Conservation (phyloP, 2,797 vertebrate genomes). For the Silurus lanzhouensis region DNA sequence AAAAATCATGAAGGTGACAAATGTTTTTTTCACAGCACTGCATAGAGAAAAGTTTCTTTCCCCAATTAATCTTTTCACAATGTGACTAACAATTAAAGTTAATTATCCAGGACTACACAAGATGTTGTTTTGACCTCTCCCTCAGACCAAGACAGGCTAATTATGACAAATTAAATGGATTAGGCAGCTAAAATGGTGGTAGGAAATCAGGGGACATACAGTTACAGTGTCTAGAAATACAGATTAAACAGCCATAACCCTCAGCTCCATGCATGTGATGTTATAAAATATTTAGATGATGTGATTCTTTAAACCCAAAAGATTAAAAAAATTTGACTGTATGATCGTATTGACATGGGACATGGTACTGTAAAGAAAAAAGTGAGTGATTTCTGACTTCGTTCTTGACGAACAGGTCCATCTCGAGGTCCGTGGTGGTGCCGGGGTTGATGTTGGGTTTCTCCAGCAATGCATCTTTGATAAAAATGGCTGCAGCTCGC, state of each 20-base stretch:
- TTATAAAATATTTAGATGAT: neutral
- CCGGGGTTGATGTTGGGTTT: slow-evolving; percentile 61
- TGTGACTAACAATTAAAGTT: slow-evolving; percentile 1
- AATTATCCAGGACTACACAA: neutral
- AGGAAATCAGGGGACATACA: neutral
- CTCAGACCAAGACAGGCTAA: neutral
- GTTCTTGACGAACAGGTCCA: slow-evolving; percentile 72
- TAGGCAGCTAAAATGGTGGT: neutral
- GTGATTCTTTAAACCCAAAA: neutral
- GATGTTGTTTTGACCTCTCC: neutral
- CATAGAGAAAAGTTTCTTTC: too few species aligned
- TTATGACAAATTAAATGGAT: neutral
- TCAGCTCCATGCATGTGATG: neutral
- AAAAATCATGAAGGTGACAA: too few species aligned
- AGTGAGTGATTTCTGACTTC: slow-evolving; percentile 65
- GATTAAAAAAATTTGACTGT: neutral
- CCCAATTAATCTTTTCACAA: neutral
- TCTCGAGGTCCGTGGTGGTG: slow-evolving; percentile 68
- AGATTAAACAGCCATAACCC: neutral
- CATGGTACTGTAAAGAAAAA: neutral
- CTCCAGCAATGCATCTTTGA: slow-evolving; percentile 83
- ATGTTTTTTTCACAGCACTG: too few species aligned
- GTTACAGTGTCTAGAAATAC: neutral
- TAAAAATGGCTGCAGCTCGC: slow-evolving; percentile 83
- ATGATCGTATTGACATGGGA: neutral